A percentile compares a stretch with the other conserved stretches of the same genome.
These are phyloP conservation scores for Crioceris asparagi DNA, from an alignment of 2,888 invertebrate species.

Conservation along the genomic window DNA sequence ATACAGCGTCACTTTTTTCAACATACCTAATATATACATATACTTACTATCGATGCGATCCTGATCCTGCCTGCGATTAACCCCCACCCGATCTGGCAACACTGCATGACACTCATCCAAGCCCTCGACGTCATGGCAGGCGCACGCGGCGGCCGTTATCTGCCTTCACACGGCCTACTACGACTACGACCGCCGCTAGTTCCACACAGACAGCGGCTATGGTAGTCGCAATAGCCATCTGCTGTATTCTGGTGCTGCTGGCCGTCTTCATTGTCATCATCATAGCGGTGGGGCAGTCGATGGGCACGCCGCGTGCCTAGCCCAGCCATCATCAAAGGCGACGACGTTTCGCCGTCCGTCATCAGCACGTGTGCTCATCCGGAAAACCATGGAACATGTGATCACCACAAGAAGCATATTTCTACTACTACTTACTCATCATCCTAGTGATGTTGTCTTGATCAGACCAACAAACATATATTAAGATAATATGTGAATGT, in stretches of 20 bases:
- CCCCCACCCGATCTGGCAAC: too few species aligned
- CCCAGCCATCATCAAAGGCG: neutral
- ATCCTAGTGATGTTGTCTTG: too few species aligned
- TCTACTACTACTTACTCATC: slow-evolving; percentile 1
- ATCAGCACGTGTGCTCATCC: too few species aligned
- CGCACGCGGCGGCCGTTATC: slow-evolving; percentile 14
- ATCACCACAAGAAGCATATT: too few species aligned
- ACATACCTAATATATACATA: too few species aligned
- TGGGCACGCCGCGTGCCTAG: slow-evolving; percentile 39
- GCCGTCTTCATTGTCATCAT: slow-evolving; percentile 74
- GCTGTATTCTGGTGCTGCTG: slow-evolving; percentile 69
- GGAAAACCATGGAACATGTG: neutral
- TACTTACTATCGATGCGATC: too few species aligned
- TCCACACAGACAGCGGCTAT: slow-evolving; percentile 15
- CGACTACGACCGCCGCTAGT: slow-evolving; percentile 8
- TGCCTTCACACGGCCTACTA: slow-evolving; percentile 9
- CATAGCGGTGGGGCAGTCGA: slow-evolving; percentile 69
- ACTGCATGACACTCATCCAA: too few species aligned
- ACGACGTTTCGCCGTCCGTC: too few species aligned
- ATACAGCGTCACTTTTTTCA: too few species aligned
- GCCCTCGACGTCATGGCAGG: slow-evolving; percentile 9
- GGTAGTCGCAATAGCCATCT: slow-evolving; percentile 77
- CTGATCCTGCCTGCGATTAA: too few species aligned
- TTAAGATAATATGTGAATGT: too few species aligned
- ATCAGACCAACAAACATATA: too few species aligned